phyloP scores from a whole-genome alignment of 30 jellyfish, hydroid and myxozoan genomes.

The Hydra vulgaris region DNA sequence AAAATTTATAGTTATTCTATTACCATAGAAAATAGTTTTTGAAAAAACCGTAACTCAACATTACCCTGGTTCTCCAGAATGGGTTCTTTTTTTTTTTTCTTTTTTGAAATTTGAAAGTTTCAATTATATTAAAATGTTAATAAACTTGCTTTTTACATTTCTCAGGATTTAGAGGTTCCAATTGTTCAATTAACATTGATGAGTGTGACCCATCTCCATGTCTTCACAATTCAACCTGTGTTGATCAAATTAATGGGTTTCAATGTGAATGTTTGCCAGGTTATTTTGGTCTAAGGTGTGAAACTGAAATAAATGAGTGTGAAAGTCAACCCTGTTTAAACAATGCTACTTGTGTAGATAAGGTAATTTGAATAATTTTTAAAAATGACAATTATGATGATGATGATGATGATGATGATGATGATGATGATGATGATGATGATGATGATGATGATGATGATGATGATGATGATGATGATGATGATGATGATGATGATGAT shows the following conservation, averaged over 20 bases:
- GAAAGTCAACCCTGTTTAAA: slow-evolving; percentile 48
- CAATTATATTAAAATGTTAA: too few species aligned
- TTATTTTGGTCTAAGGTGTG: slow-evolving; percentile 52
- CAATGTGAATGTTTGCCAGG: slow-evolving; percentile 67
- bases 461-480: too few species aligned
- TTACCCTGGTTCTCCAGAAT: too few species aligned
- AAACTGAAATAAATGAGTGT: slow-evolving; percentile 68
- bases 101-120: neutral
- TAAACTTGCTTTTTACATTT: too few species aligned
- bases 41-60: too few species aligned
- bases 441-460: slow-evolving; percentile 20
- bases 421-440: slow-evolving; percentile 36
- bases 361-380: slow-evolving; percentile 51
- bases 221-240: slow-evolving; percentile 58
- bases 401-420: too few species aligned
- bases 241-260: slow-evolving; percentile 32
- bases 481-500: too few species aligned
- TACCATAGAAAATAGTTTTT: too few species aligned
- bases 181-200: slow-evolving; percentile 50
- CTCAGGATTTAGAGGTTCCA: slow-evolving; percentile 34
- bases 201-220: slow-evolving; percentile 73
- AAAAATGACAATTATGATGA: slow-evolving; percentile 5
- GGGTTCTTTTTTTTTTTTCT: too few species aligned
- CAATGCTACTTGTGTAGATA: slow-evolving; percentile 54
- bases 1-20: too few species aligned